phyloP scores from a whole-genome alignment of 2,888 invertebrate genomes.

The Rosalia funebris region DNA sequence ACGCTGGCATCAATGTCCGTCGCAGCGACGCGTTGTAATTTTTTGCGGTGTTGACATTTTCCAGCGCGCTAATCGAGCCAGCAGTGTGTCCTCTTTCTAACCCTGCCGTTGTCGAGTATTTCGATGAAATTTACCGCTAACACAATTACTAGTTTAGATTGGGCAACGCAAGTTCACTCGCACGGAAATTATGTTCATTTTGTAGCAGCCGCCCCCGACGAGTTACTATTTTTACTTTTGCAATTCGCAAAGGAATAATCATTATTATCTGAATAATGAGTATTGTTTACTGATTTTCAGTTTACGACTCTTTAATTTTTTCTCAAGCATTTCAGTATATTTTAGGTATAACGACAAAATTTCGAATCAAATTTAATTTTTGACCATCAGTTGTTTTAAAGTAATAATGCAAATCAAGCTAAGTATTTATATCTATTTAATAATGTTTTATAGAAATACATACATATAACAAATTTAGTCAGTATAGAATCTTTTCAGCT shows the following conservation, averaged over 20 bases:
- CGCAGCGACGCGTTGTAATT: slow-evolving; percentile 18
- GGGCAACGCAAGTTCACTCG: slow-evolving; percentile 59
- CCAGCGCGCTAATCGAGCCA: slow-evolving; percentile 43
- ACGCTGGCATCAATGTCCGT: slow-evolving; percentile 25
- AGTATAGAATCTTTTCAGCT: too few relatives aligned
- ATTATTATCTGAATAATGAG: not conserved
- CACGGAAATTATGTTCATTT: slow-evolving; percentile 63
- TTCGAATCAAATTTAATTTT: too few relatives aligned
- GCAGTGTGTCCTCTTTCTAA: slow-evolving; percentile 42
- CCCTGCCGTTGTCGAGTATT: slow-evolving; percentile 56
- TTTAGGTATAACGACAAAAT: too few relatives aligned
- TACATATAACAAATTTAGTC: too few relatives aligned
- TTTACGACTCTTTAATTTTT: too few relatives aligned
- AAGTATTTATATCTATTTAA: too few relatives aligned
- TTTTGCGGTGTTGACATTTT: slow-evolving; percentile 39
- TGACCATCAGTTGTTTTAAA: too few relatives aligned
- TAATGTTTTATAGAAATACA: too few relatives aligned
- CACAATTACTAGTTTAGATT: slow-evolving; percentile 63
- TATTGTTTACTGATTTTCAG: too few relatives aligned
- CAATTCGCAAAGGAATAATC: not conserved
- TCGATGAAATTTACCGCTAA: slow-evolving; percentile 61
- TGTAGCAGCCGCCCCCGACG: slow-evolving; percentile 53
- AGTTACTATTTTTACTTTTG: slow-evolving; percentile 28
- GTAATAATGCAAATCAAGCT: too few relatives aligned
- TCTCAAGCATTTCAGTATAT: too few relatives aligned